Conservation (phyloP, 2,888 invertebrate genomes). For the Drosophila meridiana region DNA sequence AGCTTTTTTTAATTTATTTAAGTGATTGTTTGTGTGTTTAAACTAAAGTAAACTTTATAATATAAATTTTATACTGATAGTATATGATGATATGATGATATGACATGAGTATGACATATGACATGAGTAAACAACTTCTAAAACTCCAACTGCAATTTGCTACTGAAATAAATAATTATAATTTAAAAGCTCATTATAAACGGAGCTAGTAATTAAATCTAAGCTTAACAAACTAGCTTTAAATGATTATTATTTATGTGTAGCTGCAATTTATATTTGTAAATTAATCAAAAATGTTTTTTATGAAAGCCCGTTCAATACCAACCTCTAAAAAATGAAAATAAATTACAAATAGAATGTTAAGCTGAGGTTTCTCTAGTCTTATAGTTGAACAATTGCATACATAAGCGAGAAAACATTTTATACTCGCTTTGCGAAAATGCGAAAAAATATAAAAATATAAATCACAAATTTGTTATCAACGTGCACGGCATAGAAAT, state of each 20-base stretch:
- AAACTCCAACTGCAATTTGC: neutral
- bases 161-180: neutral
- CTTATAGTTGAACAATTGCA: neutral
- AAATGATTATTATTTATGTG: neutral
- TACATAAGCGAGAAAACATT: neutral
- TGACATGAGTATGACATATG: too few species aligned
- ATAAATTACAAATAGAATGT: neutral
- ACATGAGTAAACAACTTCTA: neutral
- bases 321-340: neutral
- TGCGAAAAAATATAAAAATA: neutral
- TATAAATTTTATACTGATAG: too few species aligned
- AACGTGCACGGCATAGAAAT: constrained; percentile 19
- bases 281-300: neutral
- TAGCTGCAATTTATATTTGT: neutral
- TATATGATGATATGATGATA: too few species aligned
- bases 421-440: constrained; percentile 17
- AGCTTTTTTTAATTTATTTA: neutral
- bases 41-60: too few species aligned
- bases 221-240: neutral
- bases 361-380: neutral
- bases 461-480: constrained; percentile 35
- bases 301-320: neutral
- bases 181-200: neutral
- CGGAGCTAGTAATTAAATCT: neutral
- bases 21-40: neutral